These are phyloP conservation scores for Copsychus sechellarum DNA, from an alignment of 2,113 vertebrate species.

Conservation along the genomic window DNA sequence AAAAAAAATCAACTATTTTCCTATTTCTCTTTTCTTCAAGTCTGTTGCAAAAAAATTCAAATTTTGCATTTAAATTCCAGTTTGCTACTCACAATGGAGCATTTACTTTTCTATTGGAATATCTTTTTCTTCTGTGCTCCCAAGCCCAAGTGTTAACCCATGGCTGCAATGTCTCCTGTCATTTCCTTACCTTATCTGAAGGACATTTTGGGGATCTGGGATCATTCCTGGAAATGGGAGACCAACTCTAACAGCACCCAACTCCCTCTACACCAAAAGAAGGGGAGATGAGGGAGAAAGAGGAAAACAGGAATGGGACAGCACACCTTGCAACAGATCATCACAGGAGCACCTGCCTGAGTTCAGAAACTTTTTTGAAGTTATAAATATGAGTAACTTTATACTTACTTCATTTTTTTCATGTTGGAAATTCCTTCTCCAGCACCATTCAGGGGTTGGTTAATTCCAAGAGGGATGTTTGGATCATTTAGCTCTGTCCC, in stretches of 20 bases:
- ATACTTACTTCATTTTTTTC: not conserved
- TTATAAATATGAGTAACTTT: not conserved
- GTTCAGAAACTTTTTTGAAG: not conserved
- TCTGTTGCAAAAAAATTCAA: not conserved
- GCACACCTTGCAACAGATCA: not conserved
- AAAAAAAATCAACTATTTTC: not conserved
- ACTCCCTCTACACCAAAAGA: too few relatives aligned
- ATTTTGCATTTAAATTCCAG: not conserved
- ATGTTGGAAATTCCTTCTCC: not conserved
- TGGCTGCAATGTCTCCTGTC: not conserved
- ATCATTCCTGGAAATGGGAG: not conserved
- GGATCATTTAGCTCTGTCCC: too few relatives aligned
- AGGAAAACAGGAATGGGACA: not conserved
- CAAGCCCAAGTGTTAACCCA: not conserved
- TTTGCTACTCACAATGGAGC: not conserved
- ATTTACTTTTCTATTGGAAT: not conserved
- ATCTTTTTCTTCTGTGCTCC: not conserved
- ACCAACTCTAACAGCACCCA: not conserved
- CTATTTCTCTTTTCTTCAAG: not conserved
- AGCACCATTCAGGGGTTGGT: not conserved
- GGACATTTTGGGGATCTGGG: too few relatives aligned
- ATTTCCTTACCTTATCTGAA: not conserved
- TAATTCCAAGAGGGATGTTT: not conserved
- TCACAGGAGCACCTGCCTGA: not conserved
- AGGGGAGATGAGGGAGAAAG: accelerated